Percentiles rank a stretch among this genome's conserved stretches.
Evolutionary conservation across 2,113 vertebrate species (phyloP).

Genomic region (Eupsittula cactorum): DNA sequence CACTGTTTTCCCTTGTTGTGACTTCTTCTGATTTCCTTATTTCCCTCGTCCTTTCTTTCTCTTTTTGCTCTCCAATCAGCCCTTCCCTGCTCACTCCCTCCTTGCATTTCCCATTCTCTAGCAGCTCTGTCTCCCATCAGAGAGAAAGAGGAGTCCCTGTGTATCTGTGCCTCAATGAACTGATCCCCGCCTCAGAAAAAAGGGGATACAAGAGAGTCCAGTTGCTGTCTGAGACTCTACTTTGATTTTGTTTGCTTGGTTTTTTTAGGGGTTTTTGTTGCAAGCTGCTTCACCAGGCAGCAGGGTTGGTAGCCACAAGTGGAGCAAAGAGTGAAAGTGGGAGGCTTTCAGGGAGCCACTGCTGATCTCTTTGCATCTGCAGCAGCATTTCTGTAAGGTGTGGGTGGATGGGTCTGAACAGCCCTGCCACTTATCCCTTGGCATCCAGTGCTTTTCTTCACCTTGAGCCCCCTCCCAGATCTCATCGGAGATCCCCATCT

Average conservation of each 20-base stretch:
- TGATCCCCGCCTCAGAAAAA: background rate
- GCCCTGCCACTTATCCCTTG: background rate
- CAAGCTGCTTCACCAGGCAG: background rate
- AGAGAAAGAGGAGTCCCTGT: background rate
- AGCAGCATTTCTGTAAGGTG: background rate
- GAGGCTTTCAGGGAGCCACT: background rate
- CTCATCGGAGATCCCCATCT: background rate
- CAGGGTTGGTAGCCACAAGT: background rate
- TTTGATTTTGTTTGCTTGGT: background rate
- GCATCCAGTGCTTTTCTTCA: background rate
- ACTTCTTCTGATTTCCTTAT: background rate
- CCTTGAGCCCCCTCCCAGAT: background rate
- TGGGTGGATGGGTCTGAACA: background rate
- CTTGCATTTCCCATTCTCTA: background rate
- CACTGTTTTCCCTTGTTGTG: background rate
- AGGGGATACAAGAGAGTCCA: background rate
- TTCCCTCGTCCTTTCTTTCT: background rate
- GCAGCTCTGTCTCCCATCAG: accelerated
- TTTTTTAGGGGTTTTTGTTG: background rate
- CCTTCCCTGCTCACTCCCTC: background rate
- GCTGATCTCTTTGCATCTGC: background rate
- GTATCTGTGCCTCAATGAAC: background rate
- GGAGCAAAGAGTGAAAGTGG: background rate
- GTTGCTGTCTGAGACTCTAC: background rate
- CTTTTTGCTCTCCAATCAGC: background rate